Evolutionary conservation across 2,113 vertebrate genomes (phyloP).

Genomic region (Petroica traversi): DNA sequence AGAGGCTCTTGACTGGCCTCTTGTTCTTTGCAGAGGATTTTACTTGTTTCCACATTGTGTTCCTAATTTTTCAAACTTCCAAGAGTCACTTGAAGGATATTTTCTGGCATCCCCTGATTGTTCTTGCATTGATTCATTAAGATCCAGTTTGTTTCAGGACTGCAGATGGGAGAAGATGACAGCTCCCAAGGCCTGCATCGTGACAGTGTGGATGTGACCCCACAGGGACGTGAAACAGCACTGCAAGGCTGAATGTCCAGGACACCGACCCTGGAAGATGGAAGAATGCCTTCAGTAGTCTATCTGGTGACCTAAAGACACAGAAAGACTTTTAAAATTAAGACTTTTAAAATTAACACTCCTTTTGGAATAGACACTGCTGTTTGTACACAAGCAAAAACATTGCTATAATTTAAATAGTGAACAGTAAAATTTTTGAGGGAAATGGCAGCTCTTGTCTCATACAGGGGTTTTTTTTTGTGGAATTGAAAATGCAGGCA

Average conservation of each 20-base stretch:
- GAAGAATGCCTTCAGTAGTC: neutral
- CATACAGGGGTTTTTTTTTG: neutral
- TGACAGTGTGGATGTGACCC: neutral
- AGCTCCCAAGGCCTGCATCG: neutral
- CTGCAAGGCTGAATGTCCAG: neutral
- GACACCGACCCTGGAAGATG: neutral
- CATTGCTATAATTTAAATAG: neutral
- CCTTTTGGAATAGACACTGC: neutral
- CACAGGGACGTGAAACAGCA: neutral
- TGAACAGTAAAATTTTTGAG: neutral
- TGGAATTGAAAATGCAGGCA: neutral
- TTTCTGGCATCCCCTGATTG: neutral
- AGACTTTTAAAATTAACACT: neutral
- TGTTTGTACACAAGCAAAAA: neutral
- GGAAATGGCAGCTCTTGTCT: neutral
- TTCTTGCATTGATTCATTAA: neutral
- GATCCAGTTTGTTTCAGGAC: neutral
- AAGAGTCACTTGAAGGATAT: neutral
- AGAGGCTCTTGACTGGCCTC: neutral
- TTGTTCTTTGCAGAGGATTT: neutral
- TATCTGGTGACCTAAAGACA: neutral
- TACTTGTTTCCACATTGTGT: neutral
- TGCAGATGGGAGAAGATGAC: neutral
- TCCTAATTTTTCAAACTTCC: neutral
- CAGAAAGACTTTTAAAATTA: neutral